These are phyloP conservation scores for Choloepus hoffmanni DNA, from an alignment of 2,113 vertebrate species.

Conservation along the genomic window DNA sequence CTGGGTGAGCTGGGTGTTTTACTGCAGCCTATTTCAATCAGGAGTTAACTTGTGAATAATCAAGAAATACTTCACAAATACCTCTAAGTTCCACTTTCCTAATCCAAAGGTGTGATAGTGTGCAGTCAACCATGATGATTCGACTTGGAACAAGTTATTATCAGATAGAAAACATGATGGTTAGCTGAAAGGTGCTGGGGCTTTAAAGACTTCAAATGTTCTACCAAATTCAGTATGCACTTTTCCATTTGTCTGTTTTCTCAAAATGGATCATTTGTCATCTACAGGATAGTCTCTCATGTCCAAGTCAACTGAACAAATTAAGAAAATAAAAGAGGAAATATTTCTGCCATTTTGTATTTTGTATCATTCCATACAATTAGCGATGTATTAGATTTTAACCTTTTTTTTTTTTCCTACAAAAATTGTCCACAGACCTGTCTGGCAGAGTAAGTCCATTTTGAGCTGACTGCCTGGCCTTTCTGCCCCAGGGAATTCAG, in stretches of 20 bases:
- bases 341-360: not conserved
- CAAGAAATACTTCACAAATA: slow-evolving; percentile 87
- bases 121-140: slow-evolving; percentile 89
- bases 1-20: slow-evolving; percentile 78
- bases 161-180: slow-evolving; percentile 83
- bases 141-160: slow-evolving; percentile 87
- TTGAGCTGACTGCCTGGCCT: not conserved
- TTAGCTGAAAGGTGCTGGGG: slow-evolving; percentile 85
- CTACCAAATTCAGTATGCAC: slow-evolving; percentile 67
- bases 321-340: not conserved
- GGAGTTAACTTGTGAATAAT: slow-evolving; percentile 88
- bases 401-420: not conserved
- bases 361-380: slow-evolving; percentile 38
- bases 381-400: not conserved
- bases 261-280: slow-evolving; percentile 37
- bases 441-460: not conserved
- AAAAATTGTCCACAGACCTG: not conserved
- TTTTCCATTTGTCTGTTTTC: slow-evolving; percentile 70
- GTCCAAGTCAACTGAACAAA: slow-evolving; percentile 17
- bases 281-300: not conserved
- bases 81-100: slow-evolving; percentile 85
- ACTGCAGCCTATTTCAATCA: slow-evolving; percentile 89
- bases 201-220: slow-evolving; percentile 81
- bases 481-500: not conserved
- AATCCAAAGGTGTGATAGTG: slow-evolving; percentile 88